Base-by-base conservation (phyloP, 2,797 vertebrate species). In the Gambelia wislizenii region DNA sequence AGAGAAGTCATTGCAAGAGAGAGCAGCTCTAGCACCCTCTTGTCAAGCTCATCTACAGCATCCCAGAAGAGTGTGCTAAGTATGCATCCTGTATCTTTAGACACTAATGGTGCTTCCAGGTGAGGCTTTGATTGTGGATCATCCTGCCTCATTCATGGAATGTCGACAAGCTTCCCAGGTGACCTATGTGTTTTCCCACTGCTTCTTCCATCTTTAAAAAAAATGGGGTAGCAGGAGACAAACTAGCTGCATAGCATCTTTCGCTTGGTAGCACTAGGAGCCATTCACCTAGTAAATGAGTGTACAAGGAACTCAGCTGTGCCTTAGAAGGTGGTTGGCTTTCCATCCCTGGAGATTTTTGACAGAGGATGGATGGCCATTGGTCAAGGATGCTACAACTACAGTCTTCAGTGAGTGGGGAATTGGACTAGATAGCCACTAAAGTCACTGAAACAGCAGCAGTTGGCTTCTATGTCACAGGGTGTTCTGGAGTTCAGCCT, bases 11-110 rank as follows among this genome's bases (percentile, higher is more conserved):
- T 81, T 85, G 30, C 30, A 3, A 22, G 69, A 5, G 76, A 76
- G 27, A 36, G 7, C 47, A 85, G 47, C 83, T 74, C 25, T 49
- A 80, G 64, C n/a, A 52, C 13, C 47, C 44, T 52, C 6, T 76
- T 86, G 44, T 67, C 69, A 8, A 6, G 7, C 3, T 6, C 30
- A 27, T 67, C 76, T 16, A 39, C 20, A 18, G 22, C 36, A 54
- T 61, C 86, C 61, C 76, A 47, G 13, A 44, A 22, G 14, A 91
- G 36, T 30, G 25, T 67, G 22, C 47, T 88, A 69, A 82, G 89
- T 91, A 85, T 47, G 69, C 84, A 54, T 14, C 2, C 22, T 16
- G 18, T 27, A 30, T 27, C 7, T 84, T 89, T 61, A 78, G 54
- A 81, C 22, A 33, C 2, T 69, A 13, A 27, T 18, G 4, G 33